phyloP scores from a whole-genome alignment of 2,797 vertebrate genomes.

The Clangula hyemalis region DNA sequence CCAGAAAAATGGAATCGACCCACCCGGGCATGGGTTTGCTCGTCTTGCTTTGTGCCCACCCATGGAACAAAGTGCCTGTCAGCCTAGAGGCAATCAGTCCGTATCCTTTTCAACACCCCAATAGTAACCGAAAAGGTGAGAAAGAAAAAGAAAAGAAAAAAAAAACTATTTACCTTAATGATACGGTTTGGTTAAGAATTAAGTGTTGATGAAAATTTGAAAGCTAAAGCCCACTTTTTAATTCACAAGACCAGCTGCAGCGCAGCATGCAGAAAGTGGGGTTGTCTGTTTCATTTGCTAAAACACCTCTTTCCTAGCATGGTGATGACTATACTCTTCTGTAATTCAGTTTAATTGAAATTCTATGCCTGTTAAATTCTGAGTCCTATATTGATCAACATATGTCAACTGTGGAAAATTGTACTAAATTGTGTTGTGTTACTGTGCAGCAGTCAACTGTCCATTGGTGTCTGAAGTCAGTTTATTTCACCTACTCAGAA shows the following conservation, averaged over 20 bases:
- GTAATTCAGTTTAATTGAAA: slow-evolving; percentile 80
- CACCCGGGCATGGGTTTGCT: background rate
- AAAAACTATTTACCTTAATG: slow-evolving; percentile 28
- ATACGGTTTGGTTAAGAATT: slow-evolving; percentile 40
- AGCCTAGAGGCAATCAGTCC: background rate
- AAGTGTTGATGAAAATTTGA: slow-evolving; percentile 48
- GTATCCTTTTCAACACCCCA: background rate
- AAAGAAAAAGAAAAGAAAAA: background rate
- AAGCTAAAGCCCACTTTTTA: slow-evolving; percentile 17
- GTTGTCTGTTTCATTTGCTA: slow-evolving; percentile 56
- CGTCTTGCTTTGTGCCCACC: background rate
- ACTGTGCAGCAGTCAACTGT: slow-evolving; percentile 70
- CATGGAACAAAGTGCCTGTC: background rate
- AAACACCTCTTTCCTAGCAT: slow-evolving; percentile 49
- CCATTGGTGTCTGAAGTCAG: slow-evolving; percentile 65
- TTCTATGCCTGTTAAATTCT: slow-evolving; percentile 78
- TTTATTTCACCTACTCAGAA: slow-evolving; percentile 67
- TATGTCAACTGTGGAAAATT: slow-evolving; percentile 79
- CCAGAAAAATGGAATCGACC: background rate
- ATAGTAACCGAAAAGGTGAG: background rate
- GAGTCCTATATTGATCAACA: slow-evolving; percentile 77
- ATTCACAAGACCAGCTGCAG: slow-evolving; percentile 50
- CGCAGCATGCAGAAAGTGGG: slow-evolving; percentile 17
- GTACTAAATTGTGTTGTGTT: slow-evolving; percentile 75
- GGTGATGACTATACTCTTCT: slow-evolving; percentile 58